Base-by-base conservation (phyloP, 2,113 vertebrate genomes). In the Boulengeromyrus knoepffleri region DNA sequence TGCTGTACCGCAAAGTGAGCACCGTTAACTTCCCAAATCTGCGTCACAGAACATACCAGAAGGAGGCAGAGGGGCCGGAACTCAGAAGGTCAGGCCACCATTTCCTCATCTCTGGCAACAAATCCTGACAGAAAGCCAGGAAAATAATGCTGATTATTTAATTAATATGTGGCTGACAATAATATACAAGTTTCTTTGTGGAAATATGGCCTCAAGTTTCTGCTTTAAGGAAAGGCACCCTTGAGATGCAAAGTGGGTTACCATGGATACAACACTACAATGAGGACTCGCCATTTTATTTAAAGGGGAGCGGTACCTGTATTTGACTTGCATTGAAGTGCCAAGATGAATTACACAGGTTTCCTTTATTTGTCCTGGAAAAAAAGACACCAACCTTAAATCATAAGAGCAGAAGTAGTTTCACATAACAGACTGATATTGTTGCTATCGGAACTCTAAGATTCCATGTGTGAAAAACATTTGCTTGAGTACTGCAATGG, bases 311-410 rank as follows among this genome's bases (percentile, higher is more conserved):
- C 3, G 19, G 7, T 91, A 91, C 91, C 91, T 91, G 19, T 24
- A 91, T 91, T 42, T 80, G 47, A 53, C 56, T 90, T 9, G 42
- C 91, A 88, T 94, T 93, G 89, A 94, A 93, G 58, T 92, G 92
- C 93, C 92, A 93, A 47, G 96, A 94, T 15, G 91, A 89, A 90
- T 96, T 96, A 90, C 96, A 96, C 5, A 74, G 45, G 4, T 45
- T 56, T 17, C 90, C 93, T 88, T 91, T 91, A 91, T 96, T 90
- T 86, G 96, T 94, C 96, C 96, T 96, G 91, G 7, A 91, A 90
- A 91, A 6, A 45, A 89, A 70, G 58, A 45, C 56, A 87, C 8
- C n/a, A 4, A 56, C 5, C n/a, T 10, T 53, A 50, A 90, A 49
- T 50, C 15, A 52, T 50, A n/a, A 39, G 46, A 47, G 45, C 24